Base-by-base conservation (phyloP, 2,113 vertebrate species). In the Sterna hirundo region DNA sequence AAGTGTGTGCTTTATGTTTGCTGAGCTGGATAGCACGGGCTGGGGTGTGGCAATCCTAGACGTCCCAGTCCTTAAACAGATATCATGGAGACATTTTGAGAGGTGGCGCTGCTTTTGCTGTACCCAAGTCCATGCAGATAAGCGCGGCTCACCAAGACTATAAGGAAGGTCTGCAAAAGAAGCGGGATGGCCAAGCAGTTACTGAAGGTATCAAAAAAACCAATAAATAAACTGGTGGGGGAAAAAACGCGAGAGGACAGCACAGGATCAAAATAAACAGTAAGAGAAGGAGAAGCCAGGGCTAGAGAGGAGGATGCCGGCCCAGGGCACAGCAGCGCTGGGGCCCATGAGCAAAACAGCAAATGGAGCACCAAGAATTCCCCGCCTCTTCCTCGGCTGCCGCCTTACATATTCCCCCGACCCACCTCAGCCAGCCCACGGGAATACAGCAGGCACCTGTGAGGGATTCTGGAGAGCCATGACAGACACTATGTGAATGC, bases 401-500 rank as follows among this genome's bases (percentile, higher is more conserved):
- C 2, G 2, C 49, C 30, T 13, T 10, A 13, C 1, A 0, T 13
- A 3, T 2, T 11, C 17, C 30, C 29, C 32, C 0, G 1, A 47
- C 36, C 49, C 55, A 22, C 22, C n/a, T 42, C 57, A 23, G 71
- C 51, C 17, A 20, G 25, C 40, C 30, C 27, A 2, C 25, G 8
- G 68, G 55, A 38, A 51, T 34, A 34, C 6, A 0, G 23, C 3
- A 9, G 44, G 16, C 15, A 34, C 51, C 36, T 46, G 17, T 0
- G 5, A 0, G 16, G 10, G 40, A 29, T 36, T 55, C 13, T 27
- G 38, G 42, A 9, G 17, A 18, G 52, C 47, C 10, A 2, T 32
- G 58, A 27, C 10, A 8, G 38, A 34, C 22, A 17, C 61, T 9
- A 2, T 13, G 76, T 23, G 44, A 60, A 70, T 2, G 13, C 21